Evolutionary conservation across 2,888 invertebrate species (phyloP), one percentile per base, ranked within the genome.

Genomic region (Loripinus fragilis): DNA sequence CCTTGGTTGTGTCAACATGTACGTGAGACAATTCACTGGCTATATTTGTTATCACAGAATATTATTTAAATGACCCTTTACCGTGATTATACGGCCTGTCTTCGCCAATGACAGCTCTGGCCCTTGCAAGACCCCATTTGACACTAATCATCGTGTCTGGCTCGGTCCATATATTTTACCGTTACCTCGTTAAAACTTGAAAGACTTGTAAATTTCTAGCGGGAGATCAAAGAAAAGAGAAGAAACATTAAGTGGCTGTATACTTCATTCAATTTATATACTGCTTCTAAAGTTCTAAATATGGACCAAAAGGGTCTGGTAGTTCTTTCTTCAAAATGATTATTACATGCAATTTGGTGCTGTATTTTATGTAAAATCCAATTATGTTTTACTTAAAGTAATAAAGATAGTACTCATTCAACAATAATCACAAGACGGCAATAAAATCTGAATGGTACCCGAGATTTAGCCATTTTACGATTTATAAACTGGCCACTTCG

Each of bases 291-390:
- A 2, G 25, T n/a, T 23, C 52, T 23, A 52, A 25, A 25, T 52
- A 52, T 52, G 52, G 52, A 23, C 23, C 25, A 52, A 52, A 8
- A 25, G 23, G 23, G 3, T 23, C 23, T 25, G 25, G 25, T 23
- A 52, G 5, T 23, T 3, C 52, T 52, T 52, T 52, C 52, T 60
- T 33, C 33, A 30, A 33, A 10, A 60, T 60, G 33, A 60, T 60
- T 60, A 60, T 60, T 60, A 20, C 60, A 30, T 60, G 60, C 20
- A 60, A 60, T 60, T 33, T 60, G 60, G 33, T 60, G 33, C 20
- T 33, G 33, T 60, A 60, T 60, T 60, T 60, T 60, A 60, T 60
- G 25, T 33, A 33, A 60, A 60, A 33, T 33, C 3, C 60, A 60
- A 60, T 60, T 60, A 20, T 30, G 8, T 60, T 60, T 33, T n/a